These are phyloP conservation scores for Athalia rosae DNA, from an alignment of 2,888 invertebrate genomes.

Conservation along the genomic window DNA sequence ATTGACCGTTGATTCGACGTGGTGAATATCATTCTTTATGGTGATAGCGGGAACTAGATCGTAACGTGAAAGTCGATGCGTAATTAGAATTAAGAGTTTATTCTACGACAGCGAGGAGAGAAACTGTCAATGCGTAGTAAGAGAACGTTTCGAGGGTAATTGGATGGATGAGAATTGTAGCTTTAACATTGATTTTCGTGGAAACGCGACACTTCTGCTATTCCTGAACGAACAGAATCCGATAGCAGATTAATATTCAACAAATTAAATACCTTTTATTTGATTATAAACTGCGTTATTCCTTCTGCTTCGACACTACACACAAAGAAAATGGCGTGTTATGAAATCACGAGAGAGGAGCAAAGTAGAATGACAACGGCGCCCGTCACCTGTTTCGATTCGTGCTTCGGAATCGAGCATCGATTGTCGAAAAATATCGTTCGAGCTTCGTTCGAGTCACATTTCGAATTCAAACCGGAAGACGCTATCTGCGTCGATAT, in stretches of 20 bases:
- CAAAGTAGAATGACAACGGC: conserved; percentile 60
- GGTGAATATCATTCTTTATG: not conserved
- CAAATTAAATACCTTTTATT: conserved; percentile 53
- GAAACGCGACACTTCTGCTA: too few species aligned
- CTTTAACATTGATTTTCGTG: too few species aligned
- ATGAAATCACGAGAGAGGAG: conserved; percentile 61
- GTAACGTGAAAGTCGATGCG: conserved; percentile 13
- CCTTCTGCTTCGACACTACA: conserved; percentile 56
- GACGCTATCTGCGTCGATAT: too few species aligned
- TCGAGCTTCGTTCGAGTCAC: too few species aligned
- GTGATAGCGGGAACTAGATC: not conserved
- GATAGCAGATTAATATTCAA: conserved; percentile 20
- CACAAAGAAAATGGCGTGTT: conserved; percentile 66
- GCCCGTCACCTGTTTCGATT: conserved; percentile 61
- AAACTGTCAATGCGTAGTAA: conserved; percentile 41
- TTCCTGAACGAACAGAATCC: not conserved
- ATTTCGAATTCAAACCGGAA: too few species aligned
- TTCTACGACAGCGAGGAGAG: not conserved
- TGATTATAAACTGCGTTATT: conserved; percentile 56
- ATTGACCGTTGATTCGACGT: not conserved
- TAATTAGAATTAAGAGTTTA: not conserved
- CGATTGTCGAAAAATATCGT: not conserved
- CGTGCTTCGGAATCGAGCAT: not conserved
- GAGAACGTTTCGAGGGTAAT: conserved; percentile 3
- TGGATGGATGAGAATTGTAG: not conserved